Percentiles rank a stretch among this genome's conserved stretches.
Evolutionary conservation across 2,797 vertebrate species (phyloP).

Genomic region (Chelon labrosus): DNA sequence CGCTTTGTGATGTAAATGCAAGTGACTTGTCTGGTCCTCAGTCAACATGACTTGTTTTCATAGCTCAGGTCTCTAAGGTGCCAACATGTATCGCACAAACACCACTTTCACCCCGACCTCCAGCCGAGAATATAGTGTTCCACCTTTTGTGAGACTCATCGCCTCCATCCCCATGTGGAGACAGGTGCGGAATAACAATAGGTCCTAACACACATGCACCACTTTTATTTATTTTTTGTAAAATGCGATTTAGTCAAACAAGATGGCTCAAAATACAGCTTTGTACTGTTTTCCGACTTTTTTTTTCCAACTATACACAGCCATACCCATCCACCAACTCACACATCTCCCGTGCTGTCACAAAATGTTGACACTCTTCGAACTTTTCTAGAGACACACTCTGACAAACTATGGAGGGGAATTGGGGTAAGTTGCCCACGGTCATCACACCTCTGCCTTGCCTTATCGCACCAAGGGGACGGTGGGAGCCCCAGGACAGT

Average conservation of each 20-base stretch:
- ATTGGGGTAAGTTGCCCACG: slow-evolving; percentile 57
- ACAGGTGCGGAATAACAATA: slow-evolving; percentile 35
- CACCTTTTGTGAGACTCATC: slow-evolving; percentile 40
- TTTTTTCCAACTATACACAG: slow-evolving; percentile 25
- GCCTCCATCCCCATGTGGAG: slow-evolving; percentile 9
- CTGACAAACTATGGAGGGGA: slow-evolving; percentile 70
- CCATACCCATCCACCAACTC: slow-evolving; percentile 16
- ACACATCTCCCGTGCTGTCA: slow-evolving; percentile 43
- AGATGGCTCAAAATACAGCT: slow-evolving; percentile 24
- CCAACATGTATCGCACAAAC: slow-evolving; percentile 39
- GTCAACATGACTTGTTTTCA: slow-evolving; percentile 50
- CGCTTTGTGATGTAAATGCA: slow-evolving; percentile 48
- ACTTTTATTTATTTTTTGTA: background rate
- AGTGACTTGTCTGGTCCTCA: slow-evolving; percentile 41
- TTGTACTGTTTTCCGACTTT: background rate
- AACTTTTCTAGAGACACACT: slow-evolving; percentile 50
- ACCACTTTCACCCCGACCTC: slow-evolving; percentile 43
- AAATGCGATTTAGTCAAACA: slow-evolving; percentile 26
- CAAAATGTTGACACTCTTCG: slow-evolving; percentile 67
- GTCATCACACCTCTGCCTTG: slow-evolving; percentile 72
- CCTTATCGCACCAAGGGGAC: slow-evolving; percentile 52
- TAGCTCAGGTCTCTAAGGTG: slow-evolving; percentile 44
- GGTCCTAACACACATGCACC: slow-evolving; percentile 4
- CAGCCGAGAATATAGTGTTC: slow-evolving; percentile 46
- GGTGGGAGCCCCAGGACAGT: slow-evolving; percentile 37